Evolutionary conservation across 2,888 invertebrate genomes (phyloP).

Genomic region (Drosophila affinis): DNA sequence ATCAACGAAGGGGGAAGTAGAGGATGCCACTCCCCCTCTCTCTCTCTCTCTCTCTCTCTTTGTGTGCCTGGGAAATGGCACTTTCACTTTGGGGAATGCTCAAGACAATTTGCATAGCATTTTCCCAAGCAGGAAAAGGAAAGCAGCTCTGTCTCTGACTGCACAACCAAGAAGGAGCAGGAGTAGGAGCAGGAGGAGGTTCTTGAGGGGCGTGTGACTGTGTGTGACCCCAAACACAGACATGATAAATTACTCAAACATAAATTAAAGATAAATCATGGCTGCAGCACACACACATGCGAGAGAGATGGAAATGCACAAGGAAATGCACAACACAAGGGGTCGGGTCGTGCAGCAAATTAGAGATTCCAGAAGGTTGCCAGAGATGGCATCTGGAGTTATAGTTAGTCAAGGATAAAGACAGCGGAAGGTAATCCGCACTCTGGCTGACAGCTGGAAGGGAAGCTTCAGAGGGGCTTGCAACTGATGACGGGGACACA

Average conservation of each 20-base stretch:
- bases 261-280: conserved; percentile 78
- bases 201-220: background rate
- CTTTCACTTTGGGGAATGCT: conserved; percentile 67
- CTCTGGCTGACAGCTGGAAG: conserved; percentile 8
- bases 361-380: conserved; percentile 8
- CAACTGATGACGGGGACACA: background rate
- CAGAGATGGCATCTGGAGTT: background rate
- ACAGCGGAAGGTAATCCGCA: conserved; percentile 44
- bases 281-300: conserved; percentile 12
- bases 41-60: background rate
- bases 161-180: background rate
- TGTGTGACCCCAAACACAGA: conserved; percentile 27
- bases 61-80: conserved; percentile 60
- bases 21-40: background rate
- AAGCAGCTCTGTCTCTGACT: conserved; percentile 17
- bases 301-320: conserved; percentile 35
- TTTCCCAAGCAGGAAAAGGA: conserved; percentile 18
- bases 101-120: conserved; percentile 74
- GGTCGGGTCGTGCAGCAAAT: conserved; percentile 14
- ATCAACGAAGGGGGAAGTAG: background rate
- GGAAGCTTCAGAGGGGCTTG: background rate
- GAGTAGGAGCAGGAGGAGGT: background rate
- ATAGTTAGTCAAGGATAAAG: conserved; percentile 31
- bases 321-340: conserved; percentile 22
- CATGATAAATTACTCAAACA: conserved; percentile 74